phyloP scores from a whole-genome alignment of 1,140 invertebrate genomes.

The Hetaerina americana region DNA sequence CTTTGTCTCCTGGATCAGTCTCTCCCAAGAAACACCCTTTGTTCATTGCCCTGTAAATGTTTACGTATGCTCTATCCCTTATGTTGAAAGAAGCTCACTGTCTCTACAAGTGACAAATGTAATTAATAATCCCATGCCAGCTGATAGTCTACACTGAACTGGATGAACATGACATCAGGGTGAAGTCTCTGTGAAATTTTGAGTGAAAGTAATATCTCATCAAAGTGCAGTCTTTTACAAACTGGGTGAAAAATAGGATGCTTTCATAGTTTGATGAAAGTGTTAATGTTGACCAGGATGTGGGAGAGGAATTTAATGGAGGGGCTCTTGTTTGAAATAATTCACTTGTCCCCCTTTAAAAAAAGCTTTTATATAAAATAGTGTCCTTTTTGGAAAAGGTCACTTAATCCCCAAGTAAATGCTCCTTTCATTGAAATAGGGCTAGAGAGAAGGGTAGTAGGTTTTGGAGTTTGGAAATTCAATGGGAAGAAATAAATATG shows the following conservation, averaged over 20 bases:
- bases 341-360: neutral
- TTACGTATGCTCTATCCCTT: neutral
- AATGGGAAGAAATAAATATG: neutral
- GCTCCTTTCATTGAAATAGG: neutral
- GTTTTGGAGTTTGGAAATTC: neutral
- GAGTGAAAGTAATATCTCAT: no score
- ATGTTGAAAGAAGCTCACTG: neutral
- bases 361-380: neutral
- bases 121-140: neutral
- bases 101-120: neutral
- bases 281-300: neutral
- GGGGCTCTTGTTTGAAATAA: neutral
- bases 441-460: neutral
- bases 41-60: neutral
- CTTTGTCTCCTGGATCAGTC: neutral
- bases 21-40: neutral
- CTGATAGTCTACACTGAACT: neutral
- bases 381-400: neutral
- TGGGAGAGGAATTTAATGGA: neutral
- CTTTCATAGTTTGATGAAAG: neutral
- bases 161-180: neutral
- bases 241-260: neutral
- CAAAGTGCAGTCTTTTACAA: neutral
- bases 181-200: neutral
- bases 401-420: neutral